These are phyloP conservation scores for Mus spretus DNA, from an alignment of 2,797 vertebrate species.

Conservation along the genomic window DNA sequence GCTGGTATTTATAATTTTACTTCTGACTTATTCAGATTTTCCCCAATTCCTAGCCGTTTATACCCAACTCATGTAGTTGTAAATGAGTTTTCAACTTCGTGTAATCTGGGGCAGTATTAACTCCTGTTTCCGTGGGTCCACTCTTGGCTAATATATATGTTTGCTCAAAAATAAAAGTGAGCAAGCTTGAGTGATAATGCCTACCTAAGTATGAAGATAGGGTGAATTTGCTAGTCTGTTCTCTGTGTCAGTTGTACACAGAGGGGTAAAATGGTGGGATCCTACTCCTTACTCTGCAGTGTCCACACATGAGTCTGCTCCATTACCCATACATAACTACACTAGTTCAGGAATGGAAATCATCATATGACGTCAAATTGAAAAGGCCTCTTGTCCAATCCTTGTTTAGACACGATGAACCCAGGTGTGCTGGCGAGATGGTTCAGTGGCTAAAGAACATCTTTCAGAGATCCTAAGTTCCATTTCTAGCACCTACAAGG, in stretches of 20 bases:
- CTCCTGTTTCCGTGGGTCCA: conserved; percentile 4
- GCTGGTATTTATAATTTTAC: conserved; percentile 31
- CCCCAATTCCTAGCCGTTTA: background rate
- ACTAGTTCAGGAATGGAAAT: conserved; percentile 15
- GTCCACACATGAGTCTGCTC: background rate
- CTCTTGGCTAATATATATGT: background rate
- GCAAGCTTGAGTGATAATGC: background rate
- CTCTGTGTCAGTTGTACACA: background rate
- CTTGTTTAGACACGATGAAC: background rate
- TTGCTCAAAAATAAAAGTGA: conserved; percentile 36
- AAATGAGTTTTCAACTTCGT: conserved; percentile 57
- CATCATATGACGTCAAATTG: conserved; percentile 7
- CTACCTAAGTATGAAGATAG: background rate
- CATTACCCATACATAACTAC: background rate
- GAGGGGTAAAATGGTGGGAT: background rate
- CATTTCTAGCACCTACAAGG: background rate
- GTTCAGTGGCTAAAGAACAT: background rate
- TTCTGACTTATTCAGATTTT: conserved; percentile 24
- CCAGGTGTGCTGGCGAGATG: background rate
- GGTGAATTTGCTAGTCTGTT: background rate
- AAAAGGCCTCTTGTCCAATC: conserved; percentile 22
- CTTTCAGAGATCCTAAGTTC: background rate
- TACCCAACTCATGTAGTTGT: conserved; percentile 35
- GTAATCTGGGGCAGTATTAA: background rate
- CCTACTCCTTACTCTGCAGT: background rate